Evolutionary conservation across 2,888 invertebrate genomes (phyloP), one percentile per base, ranked within the genome.

Genomic region (Hypena proboscidalis): DNA sequence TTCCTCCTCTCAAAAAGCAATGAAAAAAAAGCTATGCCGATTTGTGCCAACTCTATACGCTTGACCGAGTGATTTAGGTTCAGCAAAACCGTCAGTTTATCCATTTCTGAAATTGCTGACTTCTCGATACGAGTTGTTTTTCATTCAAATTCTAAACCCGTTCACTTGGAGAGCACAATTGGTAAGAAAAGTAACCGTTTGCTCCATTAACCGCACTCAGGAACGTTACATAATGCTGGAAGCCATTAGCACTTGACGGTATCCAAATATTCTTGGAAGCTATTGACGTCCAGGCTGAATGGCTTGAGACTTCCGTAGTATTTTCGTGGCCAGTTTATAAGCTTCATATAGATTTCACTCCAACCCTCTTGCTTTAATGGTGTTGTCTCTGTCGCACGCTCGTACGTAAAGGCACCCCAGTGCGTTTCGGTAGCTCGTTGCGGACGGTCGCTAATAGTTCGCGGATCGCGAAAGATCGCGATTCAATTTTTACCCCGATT

Each of bases 331-430:
- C 66, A 73, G 74, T 76, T 68, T 67, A 74, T 71, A 73, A 74
- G 67, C 76, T 72, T 54, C 62, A 66, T 78, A 81, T 81, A 79
- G 79, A 82, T 81, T 81, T 75, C 80, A 75, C 41, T 58, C 48
- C 54, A 64, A 68, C 76, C 74, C 69, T 65, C 71, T 50, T 62
- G 59, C 65, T 59, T 60, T 41, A 49, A 31, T 58, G 62, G 64
- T 53, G 61, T 56, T 60, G 64, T 80, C 79, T 74, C 80, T 47
- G 58, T 83, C 72, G 36, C 76, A 57, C 76, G 42, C 51, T 47
- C 61, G 60, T 55, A 65, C 66, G 62, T 66, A 53, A 49, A 66
- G 58, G 53, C 60, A 73, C 72, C 71, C 72, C 79, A 86, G 85
- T 86, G 82, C 80, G 81, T 75, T 79, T 71, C 66, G 57, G 71